Conservation (phyloP, 2,888 invertebrate genomes). For the Loripinus fragilis region DNA sequence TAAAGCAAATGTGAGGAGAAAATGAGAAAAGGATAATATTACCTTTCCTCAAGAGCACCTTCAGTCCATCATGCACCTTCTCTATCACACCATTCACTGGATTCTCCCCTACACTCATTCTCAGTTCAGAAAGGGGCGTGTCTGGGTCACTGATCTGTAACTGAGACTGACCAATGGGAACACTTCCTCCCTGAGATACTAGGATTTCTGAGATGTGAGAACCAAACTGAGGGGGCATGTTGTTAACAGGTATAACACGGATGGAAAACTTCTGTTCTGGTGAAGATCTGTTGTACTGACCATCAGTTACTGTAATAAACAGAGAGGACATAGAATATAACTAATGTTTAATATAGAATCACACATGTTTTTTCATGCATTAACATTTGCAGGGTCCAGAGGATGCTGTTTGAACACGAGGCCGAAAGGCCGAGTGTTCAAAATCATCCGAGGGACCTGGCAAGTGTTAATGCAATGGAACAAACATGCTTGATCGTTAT, state of each 20-base stretch:
- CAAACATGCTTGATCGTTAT: too few species aligned
- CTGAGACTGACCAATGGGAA: conserved; percentile 67
- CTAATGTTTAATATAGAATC: too few species aligned
- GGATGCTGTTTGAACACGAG: too few species aligned
- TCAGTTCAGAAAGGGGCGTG: conserved; percentile 67
- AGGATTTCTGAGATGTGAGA: conserved; percentile 59
- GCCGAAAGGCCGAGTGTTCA: too few species aligned
- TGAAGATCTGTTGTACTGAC: conserved; percentile 47
- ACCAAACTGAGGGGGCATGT: conserved; percentile 73
- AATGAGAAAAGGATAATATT: background rate
- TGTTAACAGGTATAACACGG: conserved; percentile 76
- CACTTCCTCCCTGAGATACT: conserved; percentile 69
- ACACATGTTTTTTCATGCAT: too few species aligned
- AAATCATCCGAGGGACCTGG: too few species aligned
- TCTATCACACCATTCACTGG: conserved; percentile 71
- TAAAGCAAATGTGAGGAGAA: too few species aligned
- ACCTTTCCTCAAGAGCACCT: conserved; percentile 61
- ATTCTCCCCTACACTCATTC: conserved; percentile 63
- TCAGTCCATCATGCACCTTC: conserved; percentile 60
- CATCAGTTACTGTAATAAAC: conserved; percentile 69
- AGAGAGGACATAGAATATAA: background rate
- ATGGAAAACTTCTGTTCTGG: conserved; percentile 76
- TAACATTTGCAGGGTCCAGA: too few species aligned
- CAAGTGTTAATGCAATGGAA: too few species aligned
- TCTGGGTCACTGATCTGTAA: conserved; percentile 75